These are phyloP conservation scores for Penaeus japonicus DNA, from an alignment of 1,140 invertebrate species.

Conservation along the genomic window DNA sequence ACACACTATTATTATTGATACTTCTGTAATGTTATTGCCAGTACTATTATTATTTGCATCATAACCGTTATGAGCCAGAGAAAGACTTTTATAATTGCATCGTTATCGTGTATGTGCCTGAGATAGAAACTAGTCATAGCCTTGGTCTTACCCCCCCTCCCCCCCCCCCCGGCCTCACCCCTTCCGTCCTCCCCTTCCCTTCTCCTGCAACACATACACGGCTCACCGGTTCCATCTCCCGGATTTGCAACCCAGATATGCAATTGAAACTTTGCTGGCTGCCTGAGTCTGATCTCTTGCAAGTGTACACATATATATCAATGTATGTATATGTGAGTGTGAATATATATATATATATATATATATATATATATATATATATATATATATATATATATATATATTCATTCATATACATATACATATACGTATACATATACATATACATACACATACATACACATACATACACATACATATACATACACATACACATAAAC, in stretches of 20 bases:
- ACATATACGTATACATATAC: background rate
- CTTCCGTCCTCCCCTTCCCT: background rate
- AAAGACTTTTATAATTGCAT: too few species aligned
- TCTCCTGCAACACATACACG: background rate
- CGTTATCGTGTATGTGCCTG: too few species aligned
- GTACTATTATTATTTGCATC: too few species aligned
- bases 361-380: background rate
- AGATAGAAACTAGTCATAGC: too few species aligned
- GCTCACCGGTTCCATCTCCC: too few species aligned
- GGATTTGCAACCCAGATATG: too few species aligned
- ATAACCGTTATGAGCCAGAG: too few species aligned
- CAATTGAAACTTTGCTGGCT: too few species aligned
- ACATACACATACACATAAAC: background rate
- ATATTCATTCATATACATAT: background rate
- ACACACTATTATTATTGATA: too few species aligned
- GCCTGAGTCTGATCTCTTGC: background rate
- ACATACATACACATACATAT: background rate
- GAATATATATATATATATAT: background rate
- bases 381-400: conserved; percentile 2
- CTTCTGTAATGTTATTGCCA: too few species aligned
- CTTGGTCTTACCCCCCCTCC: background rate
- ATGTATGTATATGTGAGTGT: background rate
- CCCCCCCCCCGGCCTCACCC: background rate
- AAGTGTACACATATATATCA: background rate
- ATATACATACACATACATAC: background rate